phyloP scores from a whole-genome alignment of 2,888 invertebrate genomes.

The Nyleta sp. region DNA sequence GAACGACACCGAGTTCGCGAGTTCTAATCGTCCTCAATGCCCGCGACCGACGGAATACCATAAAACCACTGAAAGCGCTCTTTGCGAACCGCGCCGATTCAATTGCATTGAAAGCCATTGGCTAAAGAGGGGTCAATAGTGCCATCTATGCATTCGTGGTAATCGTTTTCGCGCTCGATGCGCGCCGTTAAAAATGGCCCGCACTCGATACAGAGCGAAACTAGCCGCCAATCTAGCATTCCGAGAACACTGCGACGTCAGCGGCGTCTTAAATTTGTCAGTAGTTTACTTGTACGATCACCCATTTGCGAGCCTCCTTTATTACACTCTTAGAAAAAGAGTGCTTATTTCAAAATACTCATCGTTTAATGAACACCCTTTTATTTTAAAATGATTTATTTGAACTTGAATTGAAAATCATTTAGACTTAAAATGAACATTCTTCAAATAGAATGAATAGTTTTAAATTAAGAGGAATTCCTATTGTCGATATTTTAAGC shows the following conservation, averaged over 20 bases:
- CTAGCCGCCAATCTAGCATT: conserved; percentile 41
- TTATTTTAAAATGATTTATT: too few species aligned
- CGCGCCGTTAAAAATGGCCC: conserved; percentile 38
- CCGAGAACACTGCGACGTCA: conserved; percentile 16
- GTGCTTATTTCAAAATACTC: conserved; percentile 4
- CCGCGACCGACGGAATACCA: neutral
- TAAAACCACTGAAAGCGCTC: neutral
- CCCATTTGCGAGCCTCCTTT: conserved; percentile 5
- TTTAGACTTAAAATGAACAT: too few species aligned
- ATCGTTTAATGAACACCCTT: too few species aligned
- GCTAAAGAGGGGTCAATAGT: conserved; percentile 74
- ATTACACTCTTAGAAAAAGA: conserved; percentile 14
- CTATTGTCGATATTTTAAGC: too few species aligned
- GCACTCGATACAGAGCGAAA: conserved; percentile 34
- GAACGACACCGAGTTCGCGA: conserved; percentile 38
- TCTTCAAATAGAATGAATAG: too few species aligned
- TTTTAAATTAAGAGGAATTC: too few species aligned
- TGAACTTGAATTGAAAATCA: too few species aligned
- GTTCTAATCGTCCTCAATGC: conserved; percentile 49
- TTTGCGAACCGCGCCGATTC: conserved; percentile 43
- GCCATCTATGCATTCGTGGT: conserved; percentile 72
- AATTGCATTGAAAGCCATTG: conserved; percentile 72
- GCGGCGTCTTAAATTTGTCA: conserved; percentile 1
- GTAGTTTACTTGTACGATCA: conserved; percentile 52
- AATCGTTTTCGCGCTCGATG: conserved; percentile 71